Conservation (phyloP, 2,888 invertebrate species). For the Drosophila lacicola region DNA sequence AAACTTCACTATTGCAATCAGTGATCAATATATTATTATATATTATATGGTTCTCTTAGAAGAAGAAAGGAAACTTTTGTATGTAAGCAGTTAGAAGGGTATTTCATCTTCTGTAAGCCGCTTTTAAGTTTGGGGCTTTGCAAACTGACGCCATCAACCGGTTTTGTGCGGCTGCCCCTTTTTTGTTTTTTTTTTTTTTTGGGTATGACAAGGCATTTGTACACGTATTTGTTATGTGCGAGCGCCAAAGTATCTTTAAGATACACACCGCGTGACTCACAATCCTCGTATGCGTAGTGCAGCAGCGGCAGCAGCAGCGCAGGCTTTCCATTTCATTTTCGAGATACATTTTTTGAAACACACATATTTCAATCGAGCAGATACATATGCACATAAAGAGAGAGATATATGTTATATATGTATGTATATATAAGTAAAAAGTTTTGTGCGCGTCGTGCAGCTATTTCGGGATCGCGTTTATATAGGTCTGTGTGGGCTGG, state of each 20-base stretch:
- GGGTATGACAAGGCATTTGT: constrained; percentile 54
- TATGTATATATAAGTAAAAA: constrained; percentile 23
- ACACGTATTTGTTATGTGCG: constrained; percentile 31
- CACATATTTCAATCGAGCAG: constrained; percentile 39
- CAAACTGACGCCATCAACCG: constrained; percentile 81
- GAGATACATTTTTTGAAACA: constrained; percentile 44
- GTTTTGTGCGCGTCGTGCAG: constrained; percentile 43
- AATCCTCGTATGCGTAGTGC: constrained; percentile 35
- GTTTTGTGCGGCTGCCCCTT: constrained; percentile 59
- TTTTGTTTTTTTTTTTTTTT: constrained; percentile 11
- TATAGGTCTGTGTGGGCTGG: constrained; percentile 20
- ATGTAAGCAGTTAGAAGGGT: too few relatives aligned
- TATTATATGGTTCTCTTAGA: too few relatives aligned
- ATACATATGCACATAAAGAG: not conserved
- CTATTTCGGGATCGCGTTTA: constrained; percentile 52
- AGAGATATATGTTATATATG: constrained; percentile 3
- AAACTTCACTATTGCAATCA: too few relatives aligned
- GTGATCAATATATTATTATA: too few relatives aligned
- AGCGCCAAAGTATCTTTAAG: constrained; percentile 49
- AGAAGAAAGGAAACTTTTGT: too few relatives aligned
- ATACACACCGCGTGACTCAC: constrained; percentile 53
- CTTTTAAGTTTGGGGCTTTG: constrained; percentile 35
- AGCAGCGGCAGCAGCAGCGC: constrained; percentile 21
- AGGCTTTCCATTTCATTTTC: constrained; percentile 65
- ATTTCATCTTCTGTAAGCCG: not conserved